A percentile compares a stretch with the other conserved stretches of the same genome.
These are phyloP conservation scores for Serranus cabrilla DNA, from an alignment of 2,797 vertebrate species.

Conservation along the genomic window DNA sequence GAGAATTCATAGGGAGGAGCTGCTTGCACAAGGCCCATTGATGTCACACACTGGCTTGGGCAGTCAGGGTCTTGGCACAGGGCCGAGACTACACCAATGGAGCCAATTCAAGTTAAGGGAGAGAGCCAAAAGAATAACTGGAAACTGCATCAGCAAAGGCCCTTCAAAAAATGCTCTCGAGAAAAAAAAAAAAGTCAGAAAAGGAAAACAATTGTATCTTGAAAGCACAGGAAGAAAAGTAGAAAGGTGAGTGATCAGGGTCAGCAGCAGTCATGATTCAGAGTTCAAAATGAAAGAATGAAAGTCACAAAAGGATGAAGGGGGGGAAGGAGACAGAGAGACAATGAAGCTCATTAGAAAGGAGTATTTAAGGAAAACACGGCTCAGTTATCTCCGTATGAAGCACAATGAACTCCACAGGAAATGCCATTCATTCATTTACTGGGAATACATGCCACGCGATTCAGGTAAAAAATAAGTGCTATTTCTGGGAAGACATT, in stretches of 20 bases:
- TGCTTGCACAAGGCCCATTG: constrained; percentile 61
- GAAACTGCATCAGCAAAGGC: constrained; percentile 86
- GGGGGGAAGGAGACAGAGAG: constrained; percentile 40
- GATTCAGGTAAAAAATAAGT: constrained; percentile 42
- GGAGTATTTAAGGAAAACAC: constrained; percentile 73
- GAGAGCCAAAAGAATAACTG: constrained; percentile 87
- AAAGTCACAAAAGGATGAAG: constrained; percentile 67
- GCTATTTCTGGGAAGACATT: constrained; percentile 39
- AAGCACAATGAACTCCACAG: constrained; percentile 63
- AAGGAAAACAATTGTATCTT: constrained; percentile 87
- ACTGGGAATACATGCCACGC: constrained; percentile 8
- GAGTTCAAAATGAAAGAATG: constrained; percentile 72
- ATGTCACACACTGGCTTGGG: constrained; percentile 73
- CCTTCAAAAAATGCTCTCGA: constrained; percentile 69
- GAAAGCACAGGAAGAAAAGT: constrained; percentile 85
- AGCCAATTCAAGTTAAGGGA: constrained; percentile 81
- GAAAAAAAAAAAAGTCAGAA: constrained; percentile 66
- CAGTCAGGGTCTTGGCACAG: constrained; percentile 69
- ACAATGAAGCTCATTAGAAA: constrained; percentile 69
- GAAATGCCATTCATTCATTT: constrained; percentile 70
- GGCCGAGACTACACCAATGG: constrained; percentile 80
- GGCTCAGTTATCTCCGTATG: constrained; percentile 55
- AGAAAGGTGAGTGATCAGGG: constrained; percentile 83
- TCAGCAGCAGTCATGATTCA: constrained; percentile 63
- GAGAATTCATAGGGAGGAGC: constrained; percentile 71